Base-by-base conservation (phyloP, 1,140 invertebrate genomes). In the Musca vetustissima region DNA sequence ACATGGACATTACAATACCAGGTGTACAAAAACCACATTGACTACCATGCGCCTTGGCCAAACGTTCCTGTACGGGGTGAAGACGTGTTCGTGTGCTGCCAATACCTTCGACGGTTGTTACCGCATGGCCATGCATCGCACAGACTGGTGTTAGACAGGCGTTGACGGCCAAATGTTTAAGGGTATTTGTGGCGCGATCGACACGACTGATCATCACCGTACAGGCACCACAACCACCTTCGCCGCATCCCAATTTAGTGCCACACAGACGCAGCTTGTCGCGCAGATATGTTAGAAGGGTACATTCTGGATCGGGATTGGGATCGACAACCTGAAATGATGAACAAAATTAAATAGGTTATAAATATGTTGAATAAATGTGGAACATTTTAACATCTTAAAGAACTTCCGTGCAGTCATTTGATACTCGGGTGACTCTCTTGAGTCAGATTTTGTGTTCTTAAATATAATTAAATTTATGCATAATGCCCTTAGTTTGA, bases 1-100 rank as follows among this genome's bases (percentile, higher is more conserved):
- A 96, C 94, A 96, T 96, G 4, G 94, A 96, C 95, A 97, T 96
- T 0, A 97, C 92, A 64, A 96, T 95, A 15, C 94, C 94, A 3
- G 94, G 93, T 6, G 94, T 95, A 73, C 94, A 96, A 81, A 95
- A 96, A 3, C 94, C 94, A 79, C 94, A 96, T 84, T 96, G 94
- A 0, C 93, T 94, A 0, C 94, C 94, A 76, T 96, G 94, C 6
- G 92, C 86, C 84, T 92, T 92, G 0, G 93, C 93, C 61, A 97
- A 88, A 72, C 93, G 85, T 78, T 96, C 92, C 85, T 96, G 93
- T 8, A 92, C 90, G 0, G 93, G 90, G 83, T 95, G 93, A 24
- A 95, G 79, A 52, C 85, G 87, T 1, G 87, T 89, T 82, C 85
- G 88, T 13, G 87, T 89, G 50, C 86, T 92, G 14, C 91, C 92